Percentiles rank a stretch among this genome's conserved stretches.
Evolutionary conservation across 2,113 vertebrate species (phyloP).

Genomic region (Meriones unguiculatus): DNA sequence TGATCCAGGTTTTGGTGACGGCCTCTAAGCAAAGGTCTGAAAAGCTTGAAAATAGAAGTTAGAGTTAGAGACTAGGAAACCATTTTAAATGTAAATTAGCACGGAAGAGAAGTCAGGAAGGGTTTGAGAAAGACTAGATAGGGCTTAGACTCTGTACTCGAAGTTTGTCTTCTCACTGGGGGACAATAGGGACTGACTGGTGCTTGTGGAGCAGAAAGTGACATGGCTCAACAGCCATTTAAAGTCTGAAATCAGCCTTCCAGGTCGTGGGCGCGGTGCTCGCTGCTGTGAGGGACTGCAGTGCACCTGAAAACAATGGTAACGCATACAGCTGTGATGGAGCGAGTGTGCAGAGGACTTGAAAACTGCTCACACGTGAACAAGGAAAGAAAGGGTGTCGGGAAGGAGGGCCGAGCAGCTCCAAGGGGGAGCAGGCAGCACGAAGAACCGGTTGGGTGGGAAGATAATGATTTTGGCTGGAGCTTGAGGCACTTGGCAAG

Average conservation of each 20-base stretch:
- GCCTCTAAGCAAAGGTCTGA: background rate
- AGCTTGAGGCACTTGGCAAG: slow-evolving; percentile 58
- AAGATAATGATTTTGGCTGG: slow-evolving; percentile 37
- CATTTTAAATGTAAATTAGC: background rate
- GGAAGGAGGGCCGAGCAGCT: background rate
- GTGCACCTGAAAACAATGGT: background rate
- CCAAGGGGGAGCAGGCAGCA: background rate
- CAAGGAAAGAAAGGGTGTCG: background rate
- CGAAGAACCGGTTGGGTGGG: slow-evolving; percentile 56
- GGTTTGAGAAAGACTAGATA: background rate
- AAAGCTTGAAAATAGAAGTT: background rate
- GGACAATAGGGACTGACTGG: background rate
- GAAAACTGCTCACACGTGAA: background rate
- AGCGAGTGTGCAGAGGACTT: background rate
- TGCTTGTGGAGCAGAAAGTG: background rate
- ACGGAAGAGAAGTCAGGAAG: background rate
- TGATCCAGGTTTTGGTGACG: background rate
- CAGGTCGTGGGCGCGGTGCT: background rate
- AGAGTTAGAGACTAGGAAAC: background rate
- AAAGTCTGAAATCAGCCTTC: background rate
- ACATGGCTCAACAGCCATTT: background rate
- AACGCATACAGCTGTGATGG: background rate
- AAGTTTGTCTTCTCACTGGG: background rate
- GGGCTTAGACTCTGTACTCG: background rate
- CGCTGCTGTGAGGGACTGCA: background rate